Conservation (phyloP, 2,888 invertebrate genomes). For the Craniophora ligustri region DNA sequence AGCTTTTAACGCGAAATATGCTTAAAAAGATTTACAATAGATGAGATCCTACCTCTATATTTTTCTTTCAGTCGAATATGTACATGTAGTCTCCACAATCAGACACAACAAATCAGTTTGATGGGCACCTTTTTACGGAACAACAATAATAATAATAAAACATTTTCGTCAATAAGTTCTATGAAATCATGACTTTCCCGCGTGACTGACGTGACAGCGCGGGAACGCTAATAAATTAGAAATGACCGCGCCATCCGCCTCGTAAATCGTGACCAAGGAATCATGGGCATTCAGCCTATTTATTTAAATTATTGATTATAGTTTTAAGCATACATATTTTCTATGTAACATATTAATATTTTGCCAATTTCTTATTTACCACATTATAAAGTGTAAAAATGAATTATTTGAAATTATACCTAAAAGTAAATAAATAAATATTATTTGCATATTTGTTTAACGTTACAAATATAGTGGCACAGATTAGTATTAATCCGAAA, state of each 20-base stretch:
- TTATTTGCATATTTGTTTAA: too few species aligned
- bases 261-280: conserved; percentile 52
- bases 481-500: not conserved
- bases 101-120: not conserved
- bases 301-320: not conserved
- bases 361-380: too few species aligned
- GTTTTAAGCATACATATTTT: too few species aligned
- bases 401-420: too few species aligned
- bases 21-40: too few species aligned
- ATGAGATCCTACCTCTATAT: too few species aligned
- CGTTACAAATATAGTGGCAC: too few species aligned
- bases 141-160: conserved; percentile 31
- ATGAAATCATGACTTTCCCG: conserved; percentile 41
- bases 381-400: too few species aligned
- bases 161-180: conserved; percentile 23
- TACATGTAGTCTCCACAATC: not conserved
- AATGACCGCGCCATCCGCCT: conserved; percentile 49
- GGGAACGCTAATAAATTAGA: conserved; percentile 49
- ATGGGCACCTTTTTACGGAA: conserved; percentile 4
- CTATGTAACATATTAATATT: too few species aligned
- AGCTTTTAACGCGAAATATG: too few species aligned
- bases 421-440: too few species aligned
- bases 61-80: too few species aligned
- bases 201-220: conserved; percentile 19
- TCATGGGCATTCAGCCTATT: conserved; percentile 42